Base-by-base conservation (phyloP, 2,888 invertebrate species). In the Nymphalis c-album region DNA sequence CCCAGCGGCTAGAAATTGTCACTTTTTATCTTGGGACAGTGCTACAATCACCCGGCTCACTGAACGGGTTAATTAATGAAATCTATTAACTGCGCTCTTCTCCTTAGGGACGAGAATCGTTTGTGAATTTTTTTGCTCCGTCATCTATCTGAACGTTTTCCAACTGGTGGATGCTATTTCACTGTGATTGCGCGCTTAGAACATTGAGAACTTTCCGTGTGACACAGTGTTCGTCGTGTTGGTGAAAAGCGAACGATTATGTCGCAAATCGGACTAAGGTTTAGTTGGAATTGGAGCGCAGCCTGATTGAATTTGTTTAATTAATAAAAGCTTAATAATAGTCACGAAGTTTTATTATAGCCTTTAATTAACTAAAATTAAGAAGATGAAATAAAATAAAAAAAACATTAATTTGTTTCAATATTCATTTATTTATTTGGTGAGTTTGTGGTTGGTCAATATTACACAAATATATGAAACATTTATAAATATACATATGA, bases 41-140 rank as follows among this genome's bases (percentile, higher is more conserved):
- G 82, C 84, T 85, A 87, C 91, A 92, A 92, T 92, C 90, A 91
- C 85, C 79, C 90, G 91, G 88, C 87, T 84, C 91, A 90, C 78
- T 89, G 91, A 88, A 87, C 91, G 88, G 85, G 91, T 91, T 92
- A 91, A 92, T 92, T 92, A 92, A 90, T 90, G 90, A 90, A 92
- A 92, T 91, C 91, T 89, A 91, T 91, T 92, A 92, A 90, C 90
- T 88, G 86, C 82, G 85, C 81, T 75, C 83, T 83, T 80, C 85
- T 85, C 88, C 84, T 87, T 81, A 82, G 85, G 85, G 90, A 80
- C 78, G 75, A 78, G 78, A 82, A 83, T 83, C 77, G 81, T 79
- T 81, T 79, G 81, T 76, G 76, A 75, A 76, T 83, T 87, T 87
- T n/a, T 88, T 87, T 85, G 85, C 82, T 78, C 78, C 76, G 81